Evolutionary conservation across 2,113 vertebrate species (phyloP).

Genomic region (Camelus bactrianus): DNA sequence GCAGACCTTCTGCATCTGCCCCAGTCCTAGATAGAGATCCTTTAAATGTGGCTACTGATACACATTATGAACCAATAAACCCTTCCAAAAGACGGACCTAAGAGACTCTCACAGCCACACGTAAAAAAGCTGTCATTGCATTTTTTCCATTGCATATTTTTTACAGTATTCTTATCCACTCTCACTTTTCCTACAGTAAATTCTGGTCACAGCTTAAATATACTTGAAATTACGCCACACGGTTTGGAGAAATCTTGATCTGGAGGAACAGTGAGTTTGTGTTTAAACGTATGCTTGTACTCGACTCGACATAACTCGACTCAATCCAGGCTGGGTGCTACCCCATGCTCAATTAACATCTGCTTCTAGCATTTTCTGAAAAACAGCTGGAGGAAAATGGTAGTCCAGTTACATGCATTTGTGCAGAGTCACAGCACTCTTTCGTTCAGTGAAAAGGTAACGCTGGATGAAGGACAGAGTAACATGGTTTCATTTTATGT

Average conservation of each 20-base stretch:
- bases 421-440: background rate
- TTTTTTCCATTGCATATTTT: background rate
- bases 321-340: background rate
- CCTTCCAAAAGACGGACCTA: background rate
- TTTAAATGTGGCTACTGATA: background rate
- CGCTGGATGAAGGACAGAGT: background rate
- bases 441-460: slow-evolving; percentile 43
- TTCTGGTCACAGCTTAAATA: slow-evolving; percentile 23
- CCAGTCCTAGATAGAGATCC: background rate
- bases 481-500: background rate
- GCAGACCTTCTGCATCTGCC: background rate
- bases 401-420: background rate
- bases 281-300: background rate
- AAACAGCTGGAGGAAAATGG: background rate
- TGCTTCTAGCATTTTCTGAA: slow-evolving; percentile 33
- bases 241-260: background rate
- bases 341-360: background rate
- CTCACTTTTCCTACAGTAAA: slow-evolving; percentile 12
- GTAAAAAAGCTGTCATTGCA: background rate
- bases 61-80: background rate
- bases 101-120: background rate
- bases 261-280: background rate
- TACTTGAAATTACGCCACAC: background rate
- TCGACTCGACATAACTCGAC: background rate
- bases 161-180: background rate